A percentile compares a stretch with the other conserved stretches of the same genome.
Evolutionary conservation across 2,113 vertebrate species (phyloP).

Genomic region (Ailurus styani): DNA sequence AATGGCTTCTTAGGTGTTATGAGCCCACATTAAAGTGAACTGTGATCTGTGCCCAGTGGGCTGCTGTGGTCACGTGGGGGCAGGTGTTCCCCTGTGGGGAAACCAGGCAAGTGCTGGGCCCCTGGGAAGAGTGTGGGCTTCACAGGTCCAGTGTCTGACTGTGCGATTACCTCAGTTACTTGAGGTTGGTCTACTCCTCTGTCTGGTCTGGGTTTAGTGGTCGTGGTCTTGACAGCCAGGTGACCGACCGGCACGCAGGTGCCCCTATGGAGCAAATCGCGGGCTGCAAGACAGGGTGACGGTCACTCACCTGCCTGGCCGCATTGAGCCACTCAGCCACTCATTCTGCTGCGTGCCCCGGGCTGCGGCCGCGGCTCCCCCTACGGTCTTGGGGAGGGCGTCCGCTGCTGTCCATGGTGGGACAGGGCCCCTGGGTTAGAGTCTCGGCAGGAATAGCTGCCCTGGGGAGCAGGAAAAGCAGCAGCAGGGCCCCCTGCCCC

Average conservation of each 20-base stretch:
- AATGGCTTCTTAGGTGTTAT: neutral
- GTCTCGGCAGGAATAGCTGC: rapidly evolving
- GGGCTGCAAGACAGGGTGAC: neutral
- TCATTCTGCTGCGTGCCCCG: rapidly evolving
- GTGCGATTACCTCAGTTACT: rapidly evolving
- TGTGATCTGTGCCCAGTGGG: rapidly evolving
- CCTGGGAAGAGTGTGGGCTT: rapidly evolving
- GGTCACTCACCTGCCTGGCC: neutral
- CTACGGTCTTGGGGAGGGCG: rapidly evolving
- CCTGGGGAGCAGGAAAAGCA: rapidly evolving
- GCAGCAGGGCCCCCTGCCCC: rapidly evolving
- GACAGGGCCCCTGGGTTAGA: rapidly evolving
- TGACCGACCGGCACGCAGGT: rapidly evolving
- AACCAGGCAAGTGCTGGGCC: rapidly evolving
- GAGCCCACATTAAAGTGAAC: neutral
- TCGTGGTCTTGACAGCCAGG: neutral
- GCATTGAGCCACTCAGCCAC: rapidly evolving
- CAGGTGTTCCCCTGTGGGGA: neutral
- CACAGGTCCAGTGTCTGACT: rapidly evolving
- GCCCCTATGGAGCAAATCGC: rapidly evolving
- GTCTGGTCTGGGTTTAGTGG: neutral
- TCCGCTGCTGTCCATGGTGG: rapidly evolving
- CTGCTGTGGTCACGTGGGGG: neutral
- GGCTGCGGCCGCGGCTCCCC: rapidly evolving
- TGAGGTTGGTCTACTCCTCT: rapidly evolving